Evolutionary conservation across 2,797 vertebrate genomes (phyloP), one percentile per base, ranked within the genome.

Genomic region (Onychomys torridus): DNA sequence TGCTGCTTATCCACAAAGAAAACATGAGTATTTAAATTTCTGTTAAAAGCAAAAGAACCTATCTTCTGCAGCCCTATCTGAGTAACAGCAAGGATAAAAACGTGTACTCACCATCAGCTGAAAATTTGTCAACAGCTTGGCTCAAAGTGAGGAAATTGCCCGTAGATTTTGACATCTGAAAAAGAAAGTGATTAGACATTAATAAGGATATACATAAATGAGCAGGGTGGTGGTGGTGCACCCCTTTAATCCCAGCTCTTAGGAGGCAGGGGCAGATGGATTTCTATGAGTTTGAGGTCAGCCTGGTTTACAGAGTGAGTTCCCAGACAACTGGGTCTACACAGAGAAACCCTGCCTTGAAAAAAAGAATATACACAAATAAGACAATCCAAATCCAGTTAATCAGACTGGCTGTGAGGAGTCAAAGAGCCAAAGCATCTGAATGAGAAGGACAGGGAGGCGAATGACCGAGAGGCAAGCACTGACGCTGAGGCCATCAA

Each of bases 101-200:
- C 89, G 37, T 8, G 6, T 14, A 97, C 98, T 98, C 98, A 99
- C 99, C 99, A 96, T 99, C 99, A 88, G 99, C 99, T 98, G 99
- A 99, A 98, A 99, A 99, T 98, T 99, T 99, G 90, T 99, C 98
- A 95, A 99, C 96, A 96, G 99, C 99, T 98, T 99, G 98, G 84
- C 55, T 97, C 95, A 99, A 98, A 79, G 99, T 99, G 89, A 99
- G 99, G 97, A 99, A 99, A 98, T 99, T 99, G 97, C 99, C 99
- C n/a, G 99, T 99, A 85, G 99, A 99, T 98, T 99, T 99, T 96
- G 99, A 99, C 99, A 99, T 99, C 99, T 99, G 98, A 97, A 97
- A 98, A 29, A 96, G 82, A 98, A 93, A 82, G 40, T 61, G 13
- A 65, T 71, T 0, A 92, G 34, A 29, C 34, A 81, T 92, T 86